These are phyloP conservation scores for Oscheius sp. DNA, from an alignment of 2,888 invertebrate genomes.

Conservation along the genomic window DNA sequence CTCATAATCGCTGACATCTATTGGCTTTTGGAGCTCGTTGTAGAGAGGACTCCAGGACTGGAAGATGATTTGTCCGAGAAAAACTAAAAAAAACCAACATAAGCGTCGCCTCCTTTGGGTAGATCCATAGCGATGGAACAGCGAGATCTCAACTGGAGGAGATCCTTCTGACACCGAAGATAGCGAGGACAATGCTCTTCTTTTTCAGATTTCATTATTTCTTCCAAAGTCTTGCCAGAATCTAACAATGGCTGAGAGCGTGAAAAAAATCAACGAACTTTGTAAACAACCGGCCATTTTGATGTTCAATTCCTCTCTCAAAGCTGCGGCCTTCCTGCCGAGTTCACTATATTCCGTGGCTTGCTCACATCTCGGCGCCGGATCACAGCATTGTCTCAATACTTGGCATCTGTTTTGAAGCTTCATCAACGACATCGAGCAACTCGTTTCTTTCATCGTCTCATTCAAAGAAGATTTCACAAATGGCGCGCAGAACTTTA, in stretches of 20 bases:
- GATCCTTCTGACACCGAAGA: constrained; percentile 45
- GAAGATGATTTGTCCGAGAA: not conserved
- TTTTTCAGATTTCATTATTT: not conserved
- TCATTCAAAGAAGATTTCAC: not conserved
- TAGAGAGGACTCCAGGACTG: constrained; percentile 23
- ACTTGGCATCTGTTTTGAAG: constrained; percentile 44
- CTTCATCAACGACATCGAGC: not conserved
- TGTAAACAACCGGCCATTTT: constrained; percentile 45
- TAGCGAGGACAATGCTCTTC: constrained; percentile 39
- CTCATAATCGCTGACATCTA: constrained; percentile 23
- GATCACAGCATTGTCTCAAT: constrained; percentile 45
- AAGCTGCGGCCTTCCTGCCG: constrained; percentile 39
- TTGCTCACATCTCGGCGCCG: constrained; percentile 50
- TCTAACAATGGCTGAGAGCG: not conserved
- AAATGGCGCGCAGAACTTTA: constrained; percentile 16
- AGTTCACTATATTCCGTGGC: constrained; percentile 37
- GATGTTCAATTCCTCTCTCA: constrained; percentile 44
- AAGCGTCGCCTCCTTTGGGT: constrained; percentile 30
- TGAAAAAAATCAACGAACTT: not conserved
- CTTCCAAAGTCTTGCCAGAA: not conserved
- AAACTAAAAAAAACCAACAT: too few relatives aligned
- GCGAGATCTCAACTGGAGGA: constrained; percentile 30
- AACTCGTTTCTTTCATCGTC: not conserved
- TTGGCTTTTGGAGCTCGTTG: constrained; percentile 12
- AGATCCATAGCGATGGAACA: constrained; percentile 21